Evolutionary conservation across 2,888 invertebrate species (phyloP), one percentile per base, ranked within the genome.

Genomic region (Euzetes globulus): DNA sequence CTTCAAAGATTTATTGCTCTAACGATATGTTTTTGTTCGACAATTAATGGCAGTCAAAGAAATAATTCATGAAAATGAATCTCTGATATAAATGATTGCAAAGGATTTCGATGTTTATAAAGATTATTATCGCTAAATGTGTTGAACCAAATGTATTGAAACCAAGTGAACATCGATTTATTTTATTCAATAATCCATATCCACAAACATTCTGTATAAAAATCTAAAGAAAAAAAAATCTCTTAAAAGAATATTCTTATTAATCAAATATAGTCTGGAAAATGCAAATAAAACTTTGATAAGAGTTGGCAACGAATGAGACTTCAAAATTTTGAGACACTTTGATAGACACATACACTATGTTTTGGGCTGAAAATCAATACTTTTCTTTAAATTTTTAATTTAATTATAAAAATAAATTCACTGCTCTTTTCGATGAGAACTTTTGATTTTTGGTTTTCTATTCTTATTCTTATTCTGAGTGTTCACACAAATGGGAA

Each of bases 1-100:
- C 13, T 47, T 2, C 22, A 63, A 63, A 63, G 63, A 63, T 63
- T 63, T 63, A 63, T 63, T 63, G 33, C 63, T 63, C 17, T 33
- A 63, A 63, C 63, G 33, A 63, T 27, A 63, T 63, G 55, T 55
- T 63, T 63, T 63, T 63, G 19, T 19, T 63, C 17, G 6, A 33
- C 33, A 63, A 63, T 63, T 63, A 63, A 63, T 63, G 33, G 33
- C 33, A 25, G 29, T 7, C 5, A 63, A 63, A 63, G 63, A 63
- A 29, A 63, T 63, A 63, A 63, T 63, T 63, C 63, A 63, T 63
- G 63, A 63, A 25, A 63, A 63, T 63, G 27, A 63, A 33, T 63
- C 15, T 33, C 25, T 63, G 25, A 55, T 55, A 63, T 63, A 63
- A 29, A 33, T 63, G 33, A 25, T 29, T 58, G 25, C 4, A 52